A percentile compares a stretch with the other conserved stretches of the same genome.
Conservation (phyloP, 2,888 invertebrate species). For the Rhorus exstirpatorius region DNA sequence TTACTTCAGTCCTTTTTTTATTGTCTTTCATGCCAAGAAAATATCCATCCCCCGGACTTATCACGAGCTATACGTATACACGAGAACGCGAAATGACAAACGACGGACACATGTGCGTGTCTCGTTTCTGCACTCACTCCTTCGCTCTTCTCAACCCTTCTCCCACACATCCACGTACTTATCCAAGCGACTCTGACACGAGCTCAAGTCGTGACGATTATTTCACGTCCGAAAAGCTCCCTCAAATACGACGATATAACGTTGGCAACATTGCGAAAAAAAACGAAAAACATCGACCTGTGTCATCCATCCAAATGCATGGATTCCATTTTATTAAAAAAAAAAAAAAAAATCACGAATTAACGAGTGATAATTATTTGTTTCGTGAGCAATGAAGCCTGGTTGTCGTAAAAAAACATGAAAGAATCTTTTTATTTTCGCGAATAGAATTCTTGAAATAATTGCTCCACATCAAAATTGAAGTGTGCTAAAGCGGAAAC, state of each 20-base stretch:
- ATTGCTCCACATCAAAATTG: too few relatives aligned
- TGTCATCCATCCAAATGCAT: too few relatives aligned
- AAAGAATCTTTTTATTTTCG: too few relatives aligned
- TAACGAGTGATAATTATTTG: too few relatives aligned
- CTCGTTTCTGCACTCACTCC: conserved; percentile 73
- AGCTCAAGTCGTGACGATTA: conserved; percentile 55
- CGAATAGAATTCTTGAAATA: too few relatives aligned
- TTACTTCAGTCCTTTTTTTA: conserved; percentile 36
- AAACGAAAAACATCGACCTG: too few relatives aligned
- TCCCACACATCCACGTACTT: conserved; percentile 29
- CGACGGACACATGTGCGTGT: conserved; percentile 80
- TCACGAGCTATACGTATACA: too few relatives aligned
- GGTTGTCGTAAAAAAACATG: too few relatives aligned
- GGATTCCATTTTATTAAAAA: too few relatives aligned
- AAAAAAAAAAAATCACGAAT: neutral
- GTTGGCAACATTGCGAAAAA: conserved; percentile 39
- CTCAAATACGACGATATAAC: conserved; percentile 19
- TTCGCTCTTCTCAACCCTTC: conserved; percentile 27
- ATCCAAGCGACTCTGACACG: conserved; percentile 26
- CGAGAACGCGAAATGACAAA: conserved; percentile 81
- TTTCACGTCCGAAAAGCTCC: conserved; percentile 46
- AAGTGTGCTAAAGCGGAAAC: too few relatives aligned
- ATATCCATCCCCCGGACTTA: too few relatives aligned
- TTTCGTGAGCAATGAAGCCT: too few relatives aligned
- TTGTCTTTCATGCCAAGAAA: conserved; percentile 1